Evolutionary conservation across 2,797 vertebrate species (phyloP).

Genomic region (Neomorphus geoffroyi): DNA sequence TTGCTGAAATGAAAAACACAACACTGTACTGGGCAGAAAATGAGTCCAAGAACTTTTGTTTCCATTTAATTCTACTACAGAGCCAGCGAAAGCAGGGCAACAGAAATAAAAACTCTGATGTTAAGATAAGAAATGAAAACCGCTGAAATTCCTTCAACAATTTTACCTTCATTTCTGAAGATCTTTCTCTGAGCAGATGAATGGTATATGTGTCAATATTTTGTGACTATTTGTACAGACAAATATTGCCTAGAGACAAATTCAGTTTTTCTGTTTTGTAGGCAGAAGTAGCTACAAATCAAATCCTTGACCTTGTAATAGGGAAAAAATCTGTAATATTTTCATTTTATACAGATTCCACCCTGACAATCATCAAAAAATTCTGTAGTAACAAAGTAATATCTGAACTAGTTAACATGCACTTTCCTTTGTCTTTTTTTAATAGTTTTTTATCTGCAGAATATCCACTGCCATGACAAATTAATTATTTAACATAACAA

Average conservation of each 20-base stretch:
- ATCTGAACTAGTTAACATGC: neutral
- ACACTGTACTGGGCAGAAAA: neutral
- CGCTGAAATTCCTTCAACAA: neutral
- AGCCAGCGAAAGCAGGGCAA: slow-evolving; percentile 9
- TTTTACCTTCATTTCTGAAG: neutral
- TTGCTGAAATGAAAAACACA: slow-evolving; percentile 32
- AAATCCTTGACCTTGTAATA: slow-evolving; percentile 18
- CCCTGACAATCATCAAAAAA: slow-evolving; percentile 34
- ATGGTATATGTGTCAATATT: neutral
- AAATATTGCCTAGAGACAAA: neutral
- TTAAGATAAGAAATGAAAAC: neutral
- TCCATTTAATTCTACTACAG: neutral
- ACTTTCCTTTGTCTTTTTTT: neutral
- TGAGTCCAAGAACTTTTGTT: neutral
- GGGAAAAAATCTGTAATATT: neutral
- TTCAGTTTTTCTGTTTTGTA: slow-evolving; percentile 74
- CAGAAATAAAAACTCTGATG: neutral
- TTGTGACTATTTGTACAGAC: neutral
- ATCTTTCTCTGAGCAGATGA: neutral
- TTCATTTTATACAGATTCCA: slow-evolving; percentile 33
- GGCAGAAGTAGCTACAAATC: slow-evolving; percentile 75
- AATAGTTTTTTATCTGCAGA: neutral
- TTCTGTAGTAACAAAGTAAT: slow-evolving; percentile 5
- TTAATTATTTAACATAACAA: neutral
- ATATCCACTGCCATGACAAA: neutral